Percentiles rank a stretch among this genome's conserved stretches.
Evolutionary conservation across 92 coral and sea anemone species (phyloP).

Genomic region (Epizoanthus scotinus): DNA sequence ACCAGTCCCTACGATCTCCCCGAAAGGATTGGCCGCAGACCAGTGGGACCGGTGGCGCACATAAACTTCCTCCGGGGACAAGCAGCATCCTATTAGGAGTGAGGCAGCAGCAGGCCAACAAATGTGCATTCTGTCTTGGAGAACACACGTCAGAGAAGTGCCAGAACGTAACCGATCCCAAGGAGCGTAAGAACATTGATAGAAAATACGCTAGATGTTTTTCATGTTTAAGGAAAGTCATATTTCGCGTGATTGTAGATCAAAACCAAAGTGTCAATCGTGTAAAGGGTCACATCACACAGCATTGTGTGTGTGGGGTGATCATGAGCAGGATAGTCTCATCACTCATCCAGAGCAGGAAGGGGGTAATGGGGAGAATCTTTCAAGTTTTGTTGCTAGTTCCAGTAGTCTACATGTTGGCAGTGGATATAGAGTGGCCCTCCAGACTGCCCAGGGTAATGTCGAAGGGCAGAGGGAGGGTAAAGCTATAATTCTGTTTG

Average conservation of each 20-base stretch:
- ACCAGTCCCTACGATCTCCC: neutral
- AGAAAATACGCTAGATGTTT: conserved; percentile 35
- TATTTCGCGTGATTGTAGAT: conserved; percentile 41
- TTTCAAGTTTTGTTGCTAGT: too few relatives aligned
- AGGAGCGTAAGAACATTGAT: conserved; percentile 24
- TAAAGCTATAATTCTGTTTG: neutral
- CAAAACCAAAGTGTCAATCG: conserved; percentile 24
- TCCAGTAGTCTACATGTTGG: neutral
- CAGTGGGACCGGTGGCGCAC: neutral
- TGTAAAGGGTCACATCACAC: conserved; percentile 50
- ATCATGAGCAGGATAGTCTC: neutral
- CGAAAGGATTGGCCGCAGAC: conserved; percentile 4
- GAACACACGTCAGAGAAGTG: neutral
- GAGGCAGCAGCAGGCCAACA: neutral
- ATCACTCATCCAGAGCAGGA: too few relatives aligned
- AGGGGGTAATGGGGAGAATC: too few relatives aligned
- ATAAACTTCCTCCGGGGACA: neutral
- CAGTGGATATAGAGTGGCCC: neutral
- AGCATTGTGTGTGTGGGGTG: conserved; percentile 42
- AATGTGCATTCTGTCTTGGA: neutral
- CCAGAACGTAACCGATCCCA: neutral
- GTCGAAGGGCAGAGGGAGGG: neutral
- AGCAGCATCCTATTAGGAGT: too few relatives aligned
- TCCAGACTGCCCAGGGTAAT: neutral
- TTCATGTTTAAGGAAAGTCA: conserved; percentile 42